Conservation (phyloP, 2,113 vertebrate species). For the Crotophaga sulcirostris region DNA sequence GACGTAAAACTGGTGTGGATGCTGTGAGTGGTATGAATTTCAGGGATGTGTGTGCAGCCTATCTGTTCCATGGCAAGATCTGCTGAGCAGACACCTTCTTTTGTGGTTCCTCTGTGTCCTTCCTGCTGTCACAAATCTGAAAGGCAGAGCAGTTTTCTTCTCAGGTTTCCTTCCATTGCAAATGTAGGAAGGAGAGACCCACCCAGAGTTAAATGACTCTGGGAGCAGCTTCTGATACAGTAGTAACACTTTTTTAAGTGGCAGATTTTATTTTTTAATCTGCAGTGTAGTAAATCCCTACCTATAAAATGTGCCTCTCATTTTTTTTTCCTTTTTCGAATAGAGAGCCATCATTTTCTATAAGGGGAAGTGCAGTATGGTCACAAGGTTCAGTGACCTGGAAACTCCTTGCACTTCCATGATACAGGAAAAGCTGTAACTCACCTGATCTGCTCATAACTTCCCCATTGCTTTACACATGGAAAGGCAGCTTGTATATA, state of each 20-base stretch:
- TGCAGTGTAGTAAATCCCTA: background rate
- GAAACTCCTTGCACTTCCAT: background rate
- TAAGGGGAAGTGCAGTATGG: background rate
- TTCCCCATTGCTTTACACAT: background rate
- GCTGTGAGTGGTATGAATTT: background rate
- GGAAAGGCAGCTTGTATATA: background rate
- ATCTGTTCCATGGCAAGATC: background rate
- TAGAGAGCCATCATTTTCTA: background rate
- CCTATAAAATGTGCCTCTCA: background rate
- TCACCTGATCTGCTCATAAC: background rate
- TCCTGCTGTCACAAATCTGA: background rate
- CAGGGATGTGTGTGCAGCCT: background rate
- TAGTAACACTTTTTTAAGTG: background rate
- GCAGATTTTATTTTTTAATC: background rate
- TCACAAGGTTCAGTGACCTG: background rate
- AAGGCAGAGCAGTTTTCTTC: background rate
- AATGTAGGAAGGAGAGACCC: background rate
- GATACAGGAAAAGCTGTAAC: background rate
- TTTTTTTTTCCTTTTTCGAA: background rate
- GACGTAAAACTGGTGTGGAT: background rate
- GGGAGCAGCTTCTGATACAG: background rate
- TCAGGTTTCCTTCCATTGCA: background rate
- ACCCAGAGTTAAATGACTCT: background rate
- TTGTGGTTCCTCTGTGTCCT: background rate
- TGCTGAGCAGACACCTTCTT: background rate